These are phyloP conservation scores for Steinernema hermaphroditum DNA, from an alignment of 2,888 invertebrate genomes.

Conservation along the genomic window DNA sequence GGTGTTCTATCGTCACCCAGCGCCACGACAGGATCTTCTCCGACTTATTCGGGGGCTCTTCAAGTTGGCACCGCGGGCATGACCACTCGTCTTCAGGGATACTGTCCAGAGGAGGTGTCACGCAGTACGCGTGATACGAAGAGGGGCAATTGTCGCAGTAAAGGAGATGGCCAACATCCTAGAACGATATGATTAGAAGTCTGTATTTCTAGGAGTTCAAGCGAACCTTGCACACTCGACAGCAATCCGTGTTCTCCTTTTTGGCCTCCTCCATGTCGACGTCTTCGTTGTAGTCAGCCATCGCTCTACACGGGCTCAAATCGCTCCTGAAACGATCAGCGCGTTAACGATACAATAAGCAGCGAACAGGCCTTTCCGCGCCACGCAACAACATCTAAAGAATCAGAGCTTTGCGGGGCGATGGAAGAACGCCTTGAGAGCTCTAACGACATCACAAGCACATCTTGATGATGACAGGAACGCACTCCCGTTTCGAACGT, in stretches of 20 bases:
- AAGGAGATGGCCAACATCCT: conserved; percentile 98
- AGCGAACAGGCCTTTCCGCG: too few relatives aligned
- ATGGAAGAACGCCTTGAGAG: too few relatives aligned
- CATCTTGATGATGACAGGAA: too few relatives aligned
- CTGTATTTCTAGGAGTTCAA: not conserved
- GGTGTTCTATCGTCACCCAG: conserved; percentile 73
- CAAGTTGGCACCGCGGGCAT: conserved; percentile 89
- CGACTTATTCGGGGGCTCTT: conserved; percentile 74
- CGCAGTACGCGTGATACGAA: conserved; percentile 95
- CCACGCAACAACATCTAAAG: too few relatives aligned
- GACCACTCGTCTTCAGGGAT: conserved; percentile 98
- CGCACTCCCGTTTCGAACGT: too few relatives aligned
- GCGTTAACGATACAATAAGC: too few relatives aligned
- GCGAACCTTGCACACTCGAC: conserved; percentile 73
- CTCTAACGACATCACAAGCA: too few relatives aligned
- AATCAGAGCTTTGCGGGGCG: too few relatives aligned
- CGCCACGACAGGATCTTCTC: conserved; percentile 95
- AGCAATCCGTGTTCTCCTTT: conserved; percentile 73
- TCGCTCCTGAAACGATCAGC: too few relatives aligned
- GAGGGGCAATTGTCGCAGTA: conserved; percentile 97
- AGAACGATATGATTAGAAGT: conserved; percentile 76
- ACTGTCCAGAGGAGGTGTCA: conserved; percentile 96
- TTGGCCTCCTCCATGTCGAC: conserved; percentile 90
- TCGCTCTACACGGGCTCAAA: too few relatives aligned
- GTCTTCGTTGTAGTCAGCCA: too few relatives aligned